Percentiles rank a stretch among this genome's conserved stretches.
Evolutionary conservation across 2,113 vertebrate species (phyloP).

Genomic region (Gobio gobio): DNA sequence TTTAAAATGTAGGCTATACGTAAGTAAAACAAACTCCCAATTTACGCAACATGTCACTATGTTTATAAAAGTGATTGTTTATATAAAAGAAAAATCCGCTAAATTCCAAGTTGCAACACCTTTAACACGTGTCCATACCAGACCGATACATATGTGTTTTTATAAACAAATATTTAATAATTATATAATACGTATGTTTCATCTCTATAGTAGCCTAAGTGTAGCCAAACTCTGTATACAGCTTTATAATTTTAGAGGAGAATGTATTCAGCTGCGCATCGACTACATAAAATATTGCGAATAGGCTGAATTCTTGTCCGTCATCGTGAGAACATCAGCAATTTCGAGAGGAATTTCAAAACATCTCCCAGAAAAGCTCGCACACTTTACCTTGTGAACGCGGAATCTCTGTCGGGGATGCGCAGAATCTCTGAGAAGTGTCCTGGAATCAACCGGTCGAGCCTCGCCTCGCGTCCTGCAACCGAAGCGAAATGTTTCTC

Average conservation of each 20-base stretch:
- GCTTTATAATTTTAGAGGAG: background rate
- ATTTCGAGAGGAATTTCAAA: slow-evolving; percentile 68
- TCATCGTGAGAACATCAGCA: slow-evolving; percentile 64
- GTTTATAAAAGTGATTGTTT: background rate
- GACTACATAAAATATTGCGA: background rate
- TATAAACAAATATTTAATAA: background rate
- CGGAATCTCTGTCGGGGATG: slow-evolving; percentile 61
- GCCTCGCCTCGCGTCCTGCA: slow-evolving; percentile 62
- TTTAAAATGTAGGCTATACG: background rate
- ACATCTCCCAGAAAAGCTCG: slow-evolving; percentile 56
- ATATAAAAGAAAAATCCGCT: background rate
- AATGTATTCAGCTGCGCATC: background rate
- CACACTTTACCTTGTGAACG: slow-evolving; percentile 72
- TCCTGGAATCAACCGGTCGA: slow-evolving; percentile 30
- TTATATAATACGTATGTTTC: background rate
- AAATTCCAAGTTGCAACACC: background rate
- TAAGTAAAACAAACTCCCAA: background rate
- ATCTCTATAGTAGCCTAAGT: background rate
- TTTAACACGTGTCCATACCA: slow-evolving; percentile 39
- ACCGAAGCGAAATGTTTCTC: slow-evolving; percentile 63
- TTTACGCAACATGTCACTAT: background rate
- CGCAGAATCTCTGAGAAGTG: slow-evolving; percentile 54
- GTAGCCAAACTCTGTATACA: background rate
- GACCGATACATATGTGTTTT: background rate
- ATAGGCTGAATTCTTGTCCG: slow-evolving; percentile 25